Base-by-base conservation (phyloP, 2,113 vertebrate genomes). In the Suricata suricatta region DNA sequence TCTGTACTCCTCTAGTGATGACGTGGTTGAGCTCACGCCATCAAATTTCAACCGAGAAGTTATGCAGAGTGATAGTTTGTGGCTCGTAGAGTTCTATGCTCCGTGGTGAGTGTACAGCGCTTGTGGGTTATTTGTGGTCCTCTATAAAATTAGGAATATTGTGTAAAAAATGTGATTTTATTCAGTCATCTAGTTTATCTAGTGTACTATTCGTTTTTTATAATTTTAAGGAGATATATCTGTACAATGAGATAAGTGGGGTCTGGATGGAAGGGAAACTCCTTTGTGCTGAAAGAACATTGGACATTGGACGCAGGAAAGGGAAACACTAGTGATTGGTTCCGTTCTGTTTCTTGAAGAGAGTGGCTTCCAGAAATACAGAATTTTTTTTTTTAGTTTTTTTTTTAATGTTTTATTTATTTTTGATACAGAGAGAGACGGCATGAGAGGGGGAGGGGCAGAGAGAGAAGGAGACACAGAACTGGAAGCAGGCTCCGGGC, bases 41-140 rank as follows among this genome's bases (percentile, higher is more conserved):
- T 98, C 99, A 77, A 99, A 99, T 98, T 99, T 99, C 98, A 99
- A 99, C 98, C 98, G 91, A 83, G 99, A 99, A 98, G 99, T 99
- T 95, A 98, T 99, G 97, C 99, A 99, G 88, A 99, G 99, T 1
- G 99, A 99, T 60, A 99, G 98, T 81, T 97, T 99, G 95, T 99
- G 99, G 99, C 99, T 99, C 0, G 97, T 99, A 35, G 99, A 99
- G 98, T 99, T 99, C 98, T 99, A 99, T 21, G 99, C 99, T 95
- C 99, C 99, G 12, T 99, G 99, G 99, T 99, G 99, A 99, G 99
- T 99, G n/a, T 74, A 29, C 68, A 87, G 44, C 54, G 85, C 19
- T 89, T 95, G 25, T 74, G 3, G 27, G 12, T 68, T 81, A 44
- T 68, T 52, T 68, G 19, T 29, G 7, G 13, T 88, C 25, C 68